A percentile compares a stretch with the other conserved stretches of the same genome.
Conservation (phyloP, 2,113 vertebrate genomes). For the Synodontis membranacea region DNA sequence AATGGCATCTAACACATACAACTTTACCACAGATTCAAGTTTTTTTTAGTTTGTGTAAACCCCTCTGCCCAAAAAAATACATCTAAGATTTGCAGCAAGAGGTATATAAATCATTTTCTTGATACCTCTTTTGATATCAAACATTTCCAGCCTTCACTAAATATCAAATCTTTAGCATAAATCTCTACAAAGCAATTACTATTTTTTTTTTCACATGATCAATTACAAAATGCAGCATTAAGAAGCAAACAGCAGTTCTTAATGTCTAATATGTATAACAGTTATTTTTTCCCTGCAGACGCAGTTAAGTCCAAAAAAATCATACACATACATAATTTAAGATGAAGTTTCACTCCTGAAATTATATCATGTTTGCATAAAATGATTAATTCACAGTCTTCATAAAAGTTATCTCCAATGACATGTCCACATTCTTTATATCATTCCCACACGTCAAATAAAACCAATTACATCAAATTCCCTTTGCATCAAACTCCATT, state of each 20-base stretch:
- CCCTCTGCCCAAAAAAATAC: constrained; percentile 52
- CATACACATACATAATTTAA: constrained; percentile 4
- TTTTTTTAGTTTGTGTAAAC: constrained; percentile 48
- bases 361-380: neutral
- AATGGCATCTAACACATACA: neutral
- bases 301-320: neutral
- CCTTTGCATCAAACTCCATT: neutral
- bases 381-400: constrained; percentile 23
- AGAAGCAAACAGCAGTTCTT: neutral
- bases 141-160: neutral
- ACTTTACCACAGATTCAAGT: constrained; percentile 13
- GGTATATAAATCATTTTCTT: neutral
- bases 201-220: neutral
- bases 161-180: neutral
- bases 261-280: neutral
- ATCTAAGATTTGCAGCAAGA: constrained; percentile 19
- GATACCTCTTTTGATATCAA: neutral
- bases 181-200: neutral
- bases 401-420: neutral
- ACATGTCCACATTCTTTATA: neutral
- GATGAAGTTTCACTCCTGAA: constrained; percentile 8
- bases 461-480: neutral
- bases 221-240: constrained; percentile 18
- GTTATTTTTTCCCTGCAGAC: neutral
- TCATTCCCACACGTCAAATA: neutral